A percentile compares a stretch with the other conserved stretches of the same genome.
Conservation (phyloP, 2,888 invertebrate species). For the Dyspetes luteomarginatus region DNA sequence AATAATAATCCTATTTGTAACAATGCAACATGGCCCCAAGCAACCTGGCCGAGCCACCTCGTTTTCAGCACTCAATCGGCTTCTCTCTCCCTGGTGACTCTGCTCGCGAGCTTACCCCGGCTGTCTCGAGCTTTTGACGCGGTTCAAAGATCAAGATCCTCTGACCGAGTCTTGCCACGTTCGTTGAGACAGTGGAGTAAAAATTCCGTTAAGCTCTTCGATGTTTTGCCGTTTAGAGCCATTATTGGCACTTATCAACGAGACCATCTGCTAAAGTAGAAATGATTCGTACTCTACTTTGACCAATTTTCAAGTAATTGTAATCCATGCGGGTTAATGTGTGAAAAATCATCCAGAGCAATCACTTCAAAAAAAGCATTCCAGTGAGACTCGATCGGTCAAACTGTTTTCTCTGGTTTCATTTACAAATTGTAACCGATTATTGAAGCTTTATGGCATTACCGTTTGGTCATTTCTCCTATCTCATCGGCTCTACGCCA, state of each 20-base stretch:
- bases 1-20: constrained; percentile 71
- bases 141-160: constrained; percentile 1
- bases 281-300: too few relatives aligned
- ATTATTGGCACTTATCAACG: too few relatives aligned
- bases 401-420: constrained; percentile 5
- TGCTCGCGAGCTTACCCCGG: constrained; percentile 16
- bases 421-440: neutral
- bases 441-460: neutral
- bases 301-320: too few relatives aligned
- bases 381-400: too few relatives aligned
- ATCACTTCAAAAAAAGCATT: neutral
- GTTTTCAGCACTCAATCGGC: constrained; percentile 62
- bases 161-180: neutral
- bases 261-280: too few relatives aligned
- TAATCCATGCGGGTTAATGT: too few relatives aligned
- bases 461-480: neutral
- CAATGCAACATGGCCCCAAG: constrained; percentile 57
- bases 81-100: constrained; percentile 44
- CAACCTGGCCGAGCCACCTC: constrained; percentile 36
- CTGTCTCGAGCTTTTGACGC: constrained; percentile 22
- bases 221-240: neutral
- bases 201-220: neutral
- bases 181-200: neutral
- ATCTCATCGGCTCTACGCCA: constrained; percentile 30
- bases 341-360: too few relatives aligned